A percentile compares a stretch with the other conserved stretches of the same genome.
Conservation (phyloP, 2,797 vertebrate genomes). For the Pachyuromys duprasi region DNA sequence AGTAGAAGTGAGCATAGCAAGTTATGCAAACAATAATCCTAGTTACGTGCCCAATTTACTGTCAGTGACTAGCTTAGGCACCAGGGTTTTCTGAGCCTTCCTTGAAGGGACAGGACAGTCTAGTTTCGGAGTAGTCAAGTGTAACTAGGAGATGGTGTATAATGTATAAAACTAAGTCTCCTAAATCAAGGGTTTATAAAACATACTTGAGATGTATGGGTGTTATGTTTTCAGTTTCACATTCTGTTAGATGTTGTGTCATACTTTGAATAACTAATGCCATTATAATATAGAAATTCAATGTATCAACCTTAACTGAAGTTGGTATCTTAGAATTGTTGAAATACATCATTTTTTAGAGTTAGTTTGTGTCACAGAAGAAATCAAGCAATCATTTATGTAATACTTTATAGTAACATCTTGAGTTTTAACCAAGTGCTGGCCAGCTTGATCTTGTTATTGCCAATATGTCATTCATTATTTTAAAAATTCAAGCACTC, state of each 20-base stretch:
- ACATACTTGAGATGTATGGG: background rate
- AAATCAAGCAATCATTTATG: background rate
- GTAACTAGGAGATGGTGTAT: background rate
- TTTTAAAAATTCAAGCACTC: slow-evolving; percentile 34
- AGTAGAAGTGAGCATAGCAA: background rate
- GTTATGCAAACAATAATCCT: background rate
- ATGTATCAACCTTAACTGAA: slow-evolving; percentile 5
- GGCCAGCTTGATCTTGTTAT: background rate
- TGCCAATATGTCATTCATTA: background rate
- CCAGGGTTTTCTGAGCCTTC: background rate
- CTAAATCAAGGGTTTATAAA: background rate
- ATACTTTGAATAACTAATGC: background rate
- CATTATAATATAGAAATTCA: slow-evolving; percentile 44
- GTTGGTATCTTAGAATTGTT: background rate
- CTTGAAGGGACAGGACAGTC: background rate
- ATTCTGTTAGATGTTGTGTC: background rate
- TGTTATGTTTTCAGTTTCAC: slow-evolving; percentile 18
- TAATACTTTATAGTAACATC: slow-evolving; percentile 18
- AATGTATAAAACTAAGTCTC: background rate
- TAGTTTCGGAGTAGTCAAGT: slow-evolving; percentile 14
- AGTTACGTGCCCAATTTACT: background rate
- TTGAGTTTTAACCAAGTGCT: background rate
- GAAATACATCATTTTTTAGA: slow-evolving; percentile 5
- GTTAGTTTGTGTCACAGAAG: background rate
- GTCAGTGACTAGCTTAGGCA: background rate